Conservation (phyloP, 2,113 vertebrate genomes). For the Rhinoderma darwinii region DNA sequence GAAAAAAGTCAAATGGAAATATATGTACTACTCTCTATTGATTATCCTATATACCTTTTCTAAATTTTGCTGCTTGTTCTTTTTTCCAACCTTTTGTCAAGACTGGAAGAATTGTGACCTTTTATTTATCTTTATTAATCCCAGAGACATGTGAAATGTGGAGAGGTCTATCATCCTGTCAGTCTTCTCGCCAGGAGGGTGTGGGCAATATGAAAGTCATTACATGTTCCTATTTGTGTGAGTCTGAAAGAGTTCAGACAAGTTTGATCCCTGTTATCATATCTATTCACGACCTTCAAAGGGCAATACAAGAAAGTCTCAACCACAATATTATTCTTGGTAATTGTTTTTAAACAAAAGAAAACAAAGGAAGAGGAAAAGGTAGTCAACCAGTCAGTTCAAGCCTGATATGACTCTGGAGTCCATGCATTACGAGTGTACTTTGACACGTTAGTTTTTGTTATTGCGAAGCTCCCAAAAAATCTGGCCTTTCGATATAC, state of each 20-base stretch:
- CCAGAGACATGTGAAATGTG: background rate
- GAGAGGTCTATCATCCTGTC: background rate
- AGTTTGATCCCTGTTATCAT: background rate
- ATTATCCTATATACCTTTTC: too few relatives aligned
- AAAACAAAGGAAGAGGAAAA: background rate
- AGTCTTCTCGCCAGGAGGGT: background rate
- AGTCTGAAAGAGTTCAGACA: background rate
- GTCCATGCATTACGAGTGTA: background rate
- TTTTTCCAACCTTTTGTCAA: too few relatives aligned
- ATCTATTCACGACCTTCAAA: background rate
- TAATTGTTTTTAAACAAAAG: background rate
- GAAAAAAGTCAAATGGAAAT: too few relatives aligned
- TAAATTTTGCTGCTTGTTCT: too few relatives aligned
- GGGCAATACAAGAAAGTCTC: background rate
- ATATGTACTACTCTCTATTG: too few relatives aligned
- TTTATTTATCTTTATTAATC: background rate
- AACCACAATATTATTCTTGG: background rate
- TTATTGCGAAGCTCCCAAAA: background rate
- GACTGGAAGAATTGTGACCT: too few relatives aligned
- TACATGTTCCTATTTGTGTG: background rate
- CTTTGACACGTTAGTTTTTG: background rate
- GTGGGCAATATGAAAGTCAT: background rate
- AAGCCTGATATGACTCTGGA: background rate
- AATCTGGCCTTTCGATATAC: background rate
- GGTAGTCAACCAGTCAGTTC: background rate